These are phyloP conservation scores for Rotaria sp. DNA, from an alignment of 2,888 invertebrate species.

Conservation along the genomic window DNA sequence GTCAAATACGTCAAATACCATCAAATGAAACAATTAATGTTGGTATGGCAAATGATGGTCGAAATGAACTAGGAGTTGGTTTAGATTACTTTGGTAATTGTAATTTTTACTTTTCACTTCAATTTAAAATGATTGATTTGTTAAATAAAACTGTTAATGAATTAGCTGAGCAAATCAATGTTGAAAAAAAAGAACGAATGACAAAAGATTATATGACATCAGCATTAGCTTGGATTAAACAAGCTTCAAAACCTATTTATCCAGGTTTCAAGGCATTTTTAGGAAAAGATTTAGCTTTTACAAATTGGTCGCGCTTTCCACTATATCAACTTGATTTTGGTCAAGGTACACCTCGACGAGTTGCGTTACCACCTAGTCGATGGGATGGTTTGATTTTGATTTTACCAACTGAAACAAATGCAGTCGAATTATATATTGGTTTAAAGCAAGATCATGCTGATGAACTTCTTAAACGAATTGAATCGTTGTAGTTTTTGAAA, in stretches of 20 bases:
- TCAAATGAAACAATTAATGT: not conserved
- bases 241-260: not conserved
- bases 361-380: not conserved
- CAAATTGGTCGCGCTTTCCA: conserved; percentile 18
- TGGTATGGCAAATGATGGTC: not conserved
- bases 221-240: not conserved
- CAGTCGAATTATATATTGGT: not conserved
- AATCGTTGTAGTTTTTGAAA: not conserved
- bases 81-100: conserved; percentile 23
- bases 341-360: not conserved
- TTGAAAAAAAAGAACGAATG: not conserved
- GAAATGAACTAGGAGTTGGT: not conserved
- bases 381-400: conserved; percentile 8
- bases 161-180: not conserved
- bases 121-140: not conserved
- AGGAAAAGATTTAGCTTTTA: conserved; percentile 20
- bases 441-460: conserved; percentile 10
- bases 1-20: not conserved
- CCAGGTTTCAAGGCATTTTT: not conserved
- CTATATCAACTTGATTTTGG: conserved; percentile 18
- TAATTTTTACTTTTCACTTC: conserved; percentile 11
- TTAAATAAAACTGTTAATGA: not conserved
- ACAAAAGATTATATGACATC: conserved; percentile 25
- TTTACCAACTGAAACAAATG: not conserved
- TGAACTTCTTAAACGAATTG: not conserved